These are phyloP conservation scores for Nycticorax nycticorax DNA, from an alignment of 2,113 vertebrate species.

Conservation along the genomic window DNA sequence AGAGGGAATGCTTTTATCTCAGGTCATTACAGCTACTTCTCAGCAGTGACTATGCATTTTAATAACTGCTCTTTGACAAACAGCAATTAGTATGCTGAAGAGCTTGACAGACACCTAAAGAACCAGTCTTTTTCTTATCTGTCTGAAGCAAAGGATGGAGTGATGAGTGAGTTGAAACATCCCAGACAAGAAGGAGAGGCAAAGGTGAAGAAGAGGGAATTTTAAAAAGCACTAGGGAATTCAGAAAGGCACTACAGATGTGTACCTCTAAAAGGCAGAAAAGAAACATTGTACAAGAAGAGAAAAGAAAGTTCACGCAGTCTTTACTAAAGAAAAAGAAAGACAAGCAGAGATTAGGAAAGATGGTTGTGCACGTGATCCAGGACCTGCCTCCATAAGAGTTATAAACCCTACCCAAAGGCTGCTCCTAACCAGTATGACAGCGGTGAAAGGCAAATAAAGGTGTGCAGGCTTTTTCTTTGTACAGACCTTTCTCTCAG, in stretches of 20 bases:
- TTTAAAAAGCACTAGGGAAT: neutral
- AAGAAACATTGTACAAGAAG: neutral
- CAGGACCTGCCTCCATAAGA: neutral
- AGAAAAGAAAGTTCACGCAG: neutral
- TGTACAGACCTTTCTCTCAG: neutral
- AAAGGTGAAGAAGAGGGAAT: neutral
- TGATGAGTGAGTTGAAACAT: neutral
- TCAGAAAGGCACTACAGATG: neutral
- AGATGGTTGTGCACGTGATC: neutral
- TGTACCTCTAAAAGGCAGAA: neutral
- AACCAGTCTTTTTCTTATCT: neutral
- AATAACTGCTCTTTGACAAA: conserved; percentile 24
- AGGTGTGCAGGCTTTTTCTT: neutral
- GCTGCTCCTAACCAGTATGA: neutral
- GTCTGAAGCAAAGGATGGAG: neutral
- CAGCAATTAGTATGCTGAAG: conserved; percentile 12
- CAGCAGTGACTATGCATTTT: neutral
- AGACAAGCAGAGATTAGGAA: neutral
- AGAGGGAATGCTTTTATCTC: neutral
- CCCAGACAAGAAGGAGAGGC: neutral
- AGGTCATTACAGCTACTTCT: neutral
- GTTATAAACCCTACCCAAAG: neutral
- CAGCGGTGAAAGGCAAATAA: neutral
- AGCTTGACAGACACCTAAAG: neutral
- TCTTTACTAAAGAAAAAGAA: neutral